A percentile compares a stretch with the other conserved stretches of the same genome.
Evolutionary conservation across 1,140 invertebrate genomes (phyloP).

Genomic region (Rhagoletis pomonella): DNA sequence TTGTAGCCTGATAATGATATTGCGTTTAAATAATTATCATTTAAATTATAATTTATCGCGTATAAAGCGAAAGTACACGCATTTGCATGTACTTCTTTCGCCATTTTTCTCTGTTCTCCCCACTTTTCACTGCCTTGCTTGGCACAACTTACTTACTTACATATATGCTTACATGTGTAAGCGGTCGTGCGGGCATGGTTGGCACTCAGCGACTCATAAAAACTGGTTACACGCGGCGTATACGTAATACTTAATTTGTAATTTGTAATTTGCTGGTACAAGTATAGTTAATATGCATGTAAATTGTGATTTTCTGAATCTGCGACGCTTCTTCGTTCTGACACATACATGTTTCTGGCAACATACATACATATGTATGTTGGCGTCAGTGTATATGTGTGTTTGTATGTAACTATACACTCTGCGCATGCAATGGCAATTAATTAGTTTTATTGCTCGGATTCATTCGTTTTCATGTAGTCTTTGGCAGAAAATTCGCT

Average conservation of each 20-base stretch:
- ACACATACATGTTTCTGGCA: background rate
- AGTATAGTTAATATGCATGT: slow-evolving; percentile 11
- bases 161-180: no score
- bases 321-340: background rate
- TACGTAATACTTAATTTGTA: slow-evolving; percentile 45
- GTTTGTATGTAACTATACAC: background rate
- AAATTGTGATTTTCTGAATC: slow-evolving; percentile 37
- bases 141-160: background rate
- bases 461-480: slow-evolving; percentile 49
- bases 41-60: no score
- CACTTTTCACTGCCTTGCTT: background rate
- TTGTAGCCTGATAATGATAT: background rate
- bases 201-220: background rate
- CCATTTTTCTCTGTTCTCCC: background rate
- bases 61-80: no score
- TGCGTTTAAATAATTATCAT: no score
- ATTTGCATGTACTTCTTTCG: no score
- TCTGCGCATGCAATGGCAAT: slow-evolving; percentile 11
- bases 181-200: background rate
- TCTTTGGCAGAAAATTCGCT: slow-evolving; percentile 8
- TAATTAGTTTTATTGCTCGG: slow-evolving; percentile 46
- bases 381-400: background rate
- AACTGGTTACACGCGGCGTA: slow-evolving; percentile 8
- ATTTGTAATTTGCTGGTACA: slow-evolving; percentile 28
- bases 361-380: background rate